Conservation (phyloP, 2,888 invertebrate species). For the Eucera pruinosa region DNA sequence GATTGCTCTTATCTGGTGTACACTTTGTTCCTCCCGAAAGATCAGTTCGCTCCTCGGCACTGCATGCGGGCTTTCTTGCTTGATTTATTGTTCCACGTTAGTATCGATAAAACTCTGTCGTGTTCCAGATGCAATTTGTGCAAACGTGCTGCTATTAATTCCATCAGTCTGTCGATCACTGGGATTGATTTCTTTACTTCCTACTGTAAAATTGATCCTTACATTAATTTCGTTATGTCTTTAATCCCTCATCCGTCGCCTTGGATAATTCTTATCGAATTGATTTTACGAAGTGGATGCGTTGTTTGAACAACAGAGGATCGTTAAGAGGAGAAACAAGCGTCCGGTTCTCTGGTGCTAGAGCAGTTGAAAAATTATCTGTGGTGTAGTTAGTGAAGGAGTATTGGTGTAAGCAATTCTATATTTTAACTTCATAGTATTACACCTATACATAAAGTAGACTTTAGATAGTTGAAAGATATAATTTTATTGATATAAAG, state of each 20-base stretch:
- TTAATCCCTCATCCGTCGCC: not conserved
- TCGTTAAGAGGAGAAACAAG: not conserved
- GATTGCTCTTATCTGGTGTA: constrained; percentile 55
- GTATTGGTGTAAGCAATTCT: too few species aligned
- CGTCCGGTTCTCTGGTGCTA: not conserved
- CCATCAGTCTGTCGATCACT: constrained; percentile 17
- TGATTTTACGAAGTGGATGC: not conserved
- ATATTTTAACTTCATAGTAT: too few species aligned
- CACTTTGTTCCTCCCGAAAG: constrained; percentile 14
- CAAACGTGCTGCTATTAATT: constrained; percentile 28
- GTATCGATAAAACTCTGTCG: constrained; percentile 46
- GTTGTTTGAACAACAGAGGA: not conserved
- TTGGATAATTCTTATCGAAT: not conserved
- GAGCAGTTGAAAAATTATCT: not conserved
- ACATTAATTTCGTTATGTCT: not conserved
- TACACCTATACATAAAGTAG: too few species aligned
- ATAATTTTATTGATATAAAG: too few species aligned
- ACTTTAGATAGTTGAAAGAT: too few species aligned
- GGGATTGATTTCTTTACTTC: not conserved
- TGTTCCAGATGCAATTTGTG: constrained; percentile 34
- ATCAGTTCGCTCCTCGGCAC: constrained; percentile 14
- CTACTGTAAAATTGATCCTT: not conserved
- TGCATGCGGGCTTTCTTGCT: constrained; percentile 43
- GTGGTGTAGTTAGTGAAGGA: not conserved
- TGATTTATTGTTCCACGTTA: constrained; percentile 48